A percentile compares a stretch with the other conserved stretches of the same genome.
phyloP scores from a whole-genome alignment of 2,888 invertebrate genomes.

The Pediacus dermestoides region DNA sequence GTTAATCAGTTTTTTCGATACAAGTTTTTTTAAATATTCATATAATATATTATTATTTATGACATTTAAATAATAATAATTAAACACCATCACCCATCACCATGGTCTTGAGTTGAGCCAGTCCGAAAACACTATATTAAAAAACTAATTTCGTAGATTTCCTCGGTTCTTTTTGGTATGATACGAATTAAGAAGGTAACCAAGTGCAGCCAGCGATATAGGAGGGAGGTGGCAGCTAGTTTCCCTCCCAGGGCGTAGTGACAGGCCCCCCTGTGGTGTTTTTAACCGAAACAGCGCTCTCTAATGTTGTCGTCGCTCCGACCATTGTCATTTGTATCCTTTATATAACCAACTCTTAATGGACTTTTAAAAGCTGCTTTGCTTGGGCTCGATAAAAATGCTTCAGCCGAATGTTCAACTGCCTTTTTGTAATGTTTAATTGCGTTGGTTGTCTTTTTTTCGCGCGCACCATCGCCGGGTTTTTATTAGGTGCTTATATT shows the following conservation, averaged over 20 bases:
- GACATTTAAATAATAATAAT: no score
- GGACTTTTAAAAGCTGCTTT: conserved; percentile 35
- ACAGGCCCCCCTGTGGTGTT: conserved; percentile 39
- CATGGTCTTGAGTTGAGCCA: no score
- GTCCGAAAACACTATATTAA: no score
- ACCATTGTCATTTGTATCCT: conserved; percentile 42
- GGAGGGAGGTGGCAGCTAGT: conserved; percentile 23
- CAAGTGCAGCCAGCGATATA: no score
- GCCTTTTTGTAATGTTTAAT: conserved; percentile 20
- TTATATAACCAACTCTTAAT: conserved; percentile 33
- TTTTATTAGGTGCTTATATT: conserved; percentile 21
- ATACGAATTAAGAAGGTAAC: no score
- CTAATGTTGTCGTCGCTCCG: conserved; percentile 44
- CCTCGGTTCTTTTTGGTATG: no score
- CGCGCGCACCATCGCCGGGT: no score
- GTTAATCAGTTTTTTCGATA: no score
- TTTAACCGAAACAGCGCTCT: conserved; percentile 43
- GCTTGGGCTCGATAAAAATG: conserved; percentile 26
- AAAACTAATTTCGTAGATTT: no score
- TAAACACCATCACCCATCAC: no score
- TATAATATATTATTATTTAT: no score
- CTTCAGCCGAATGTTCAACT: conserved; percentile 11
- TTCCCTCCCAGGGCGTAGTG: conserved; percentile 35
- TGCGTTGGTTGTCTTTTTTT: conserved; percentile 15
- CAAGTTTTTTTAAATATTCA: no score